A percentile compares a stretch with the other conserved stretches of the same genome.
Evolutionary conservation across 2,888 invertebrate species (phyloP).

Genomic region (Limnephilus lunatus): DNA sequence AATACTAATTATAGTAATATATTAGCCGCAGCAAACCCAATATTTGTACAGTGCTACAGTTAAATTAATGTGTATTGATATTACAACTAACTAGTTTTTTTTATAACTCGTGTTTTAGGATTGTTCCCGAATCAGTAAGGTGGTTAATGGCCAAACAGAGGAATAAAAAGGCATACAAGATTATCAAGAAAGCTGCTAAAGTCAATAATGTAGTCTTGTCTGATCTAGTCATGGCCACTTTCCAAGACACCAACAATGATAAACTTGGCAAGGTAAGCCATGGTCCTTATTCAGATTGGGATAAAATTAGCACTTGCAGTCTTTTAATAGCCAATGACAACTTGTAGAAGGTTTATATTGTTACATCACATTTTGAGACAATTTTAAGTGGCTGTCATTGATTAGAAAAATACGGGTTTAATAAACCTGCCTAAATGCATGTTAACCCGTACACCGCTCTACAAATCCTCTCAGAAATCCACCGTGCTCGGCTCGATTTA

Average conservation of each 20-base stretch:
- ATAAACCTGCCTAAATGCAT: no score
- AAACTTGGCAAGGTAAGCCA: slow-evolving; percentile 52
- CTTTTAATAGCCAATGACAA: background rate
- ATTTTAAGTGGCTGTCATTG: background rate
- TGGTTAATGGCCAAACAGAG: slow-evolving; percentile 80
- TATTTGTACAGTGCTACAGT: background rate
- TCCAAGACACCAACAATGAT: slow-evolving; percentile 68
- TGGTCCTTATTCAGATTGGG: background rate
- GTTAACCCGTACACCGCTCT: no score
- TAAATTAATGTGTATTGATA: background rate
- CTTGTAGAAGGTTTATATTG: background rate
- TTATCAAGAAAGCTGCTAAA: slow-evolving; percentile 78
- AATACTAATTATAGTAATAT: no score
- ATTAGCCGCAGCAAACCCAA: background rate
- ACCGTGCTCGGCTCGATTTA: no score
- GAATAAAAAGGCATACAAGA: slow-evolving; percentile 76
- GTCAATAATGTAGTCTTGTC: slow-evolving; percentile 76
- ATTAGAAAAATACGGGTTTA: background rate
- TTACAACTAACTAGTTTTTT: background rate
- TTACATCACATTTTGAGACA: no score
- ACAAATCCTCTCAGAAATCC: no score
- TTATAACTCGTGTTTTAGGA: slow-evolving; percentile 69
- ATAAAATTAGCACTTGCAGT: background rate
- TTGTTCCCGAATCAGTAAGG: slow-evolving; percentile 82
- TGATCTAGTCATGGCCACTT: slow-evolving; percentile 71